phyloP scores from a whole-genome alignment of 2,888 invertebrate genomes.

The Stegana nigrithorax region DNA sequence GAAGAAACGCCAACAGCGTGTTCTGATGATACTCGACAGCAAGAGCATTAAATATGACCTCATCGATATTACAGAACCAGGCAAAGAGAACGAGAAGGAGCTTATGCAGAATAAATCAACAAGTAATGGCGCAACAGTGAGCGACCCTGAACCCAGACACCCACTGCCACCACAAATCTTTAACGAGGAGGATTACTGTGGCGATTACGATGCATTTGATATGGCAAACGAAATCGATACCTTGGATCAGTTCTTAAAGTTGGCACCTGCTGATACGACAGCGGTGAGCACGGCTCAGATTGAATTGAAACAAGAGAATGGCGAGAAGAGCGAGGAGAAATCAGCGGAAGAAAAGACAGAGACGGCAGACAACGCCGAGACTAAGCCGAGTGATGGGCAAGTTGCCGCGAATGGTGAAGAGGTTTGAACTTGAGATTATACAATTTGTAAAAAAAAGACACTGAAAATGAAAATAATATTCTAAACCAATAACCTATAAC shows the following conservation, averaged over 20 bases:
- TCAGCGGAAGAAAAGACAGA: constrained; percentile 35
- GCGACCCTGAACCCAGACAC: constrained; percentile 80
- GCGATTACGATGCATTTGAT: constrained; percentile 94
- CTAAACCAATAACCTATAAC: no score
- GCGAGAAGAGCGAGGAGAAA: constrained; percentile 47
- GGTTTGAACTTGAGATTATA: constrained; percentile 39
- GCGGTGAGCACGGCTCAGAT: constrained; percentile 69
- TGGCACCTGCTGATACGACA: constrained; percentile 73
- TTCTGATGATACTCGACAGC: constrained; percentile 92
- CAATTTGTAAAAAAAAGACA: background rate
- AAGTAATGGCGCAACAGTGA: constrained; percentile 78
- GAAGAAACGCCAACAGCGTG: constrained; percentile 94
- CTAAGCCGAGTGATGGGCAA: constrained; percentile 31
- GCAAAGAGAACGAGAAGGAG: constrained; percentile 86
- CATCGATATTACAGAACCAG: constrained; percentile 96
- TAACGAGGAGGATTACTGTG: constrained; percentile 86
- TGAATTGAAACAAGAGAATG: constrained; percentile 64
- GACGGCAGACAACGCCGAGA: constrained; percentile 31
- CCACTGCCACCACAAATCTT: constrained; percentile 95
- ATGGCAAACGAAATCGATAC: constrained; percentile 91
- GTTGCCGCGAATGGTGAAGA: constrained; percentile 28
- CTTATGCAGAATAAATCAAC: constrained; percentile 92
- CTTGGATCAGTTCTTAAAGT: constrained; percentile 87
- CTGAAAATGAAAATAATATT: no score
- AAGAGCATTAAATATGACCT: constrained; percentile 89